A percentile compares a stretch with the other conserved stretches of the same genome.
These are phyloP conservation scores for Petrocephalus zakoni DNA, from an alignment of 2,113 vertebrate genomes.

Conservation along the genomic window DNA sequence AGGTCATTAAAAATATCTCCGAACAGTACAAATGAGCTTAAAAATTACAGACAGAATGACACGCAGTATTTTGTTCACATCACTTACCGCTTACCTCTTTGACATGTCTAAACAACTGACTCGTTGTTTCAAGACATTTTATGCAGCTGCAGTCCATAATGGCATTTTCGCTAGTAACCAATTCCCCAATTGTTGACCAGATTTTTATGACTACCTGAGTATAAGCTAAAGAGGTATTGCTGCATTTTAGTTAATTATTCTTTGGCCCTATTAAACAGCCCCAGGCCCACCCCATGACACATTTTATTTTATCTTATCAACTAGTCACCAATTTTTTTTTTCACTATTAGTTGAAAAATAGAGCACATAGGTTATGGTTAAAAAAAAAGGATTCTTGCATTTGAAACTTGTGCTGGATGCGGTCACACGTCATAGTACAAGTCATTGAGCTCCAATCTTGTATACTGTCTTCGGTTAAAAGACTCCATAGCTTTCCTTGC, in stretches of 20 bases:
- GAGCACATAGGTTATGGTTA: background rate
- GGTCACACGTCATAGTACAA: constrained; percentile 64
- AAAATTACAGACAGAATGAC: constrained; percentile 1
- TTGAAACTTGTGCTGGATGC: background rate
- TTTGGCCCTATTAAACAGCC: constrained; percentile 20
- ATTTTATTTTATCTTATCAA: constrained; percentile 3
- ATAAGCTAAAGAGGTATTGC: constrained; percentile 53
- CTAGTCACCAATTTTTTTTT: background rate
- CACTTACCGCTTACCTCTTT: background rate
- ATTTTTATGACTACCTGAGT: constrained; percentile 60
- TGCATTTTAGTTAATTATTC: constrained; percentile 34
- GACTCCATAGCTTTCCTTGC: constrained; percentile 66
- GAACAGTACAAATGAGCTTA: background rate
- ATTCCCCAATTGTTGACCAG: background rate
- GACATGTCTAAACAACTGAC: background rate
- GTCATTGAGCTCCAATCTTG: constrained; percentile 67
- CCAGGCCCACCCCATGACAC: background rate
- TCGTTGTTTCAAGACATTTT: background rate
- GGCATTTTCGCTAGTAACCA: background rate
- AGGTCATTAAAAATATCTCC: background rate
- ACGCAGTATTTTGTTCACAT: background rate
- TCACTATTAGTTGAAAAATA: background rate
- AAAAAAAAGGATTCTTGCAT: constrained; percentile 2
- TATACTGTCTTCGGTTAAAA: constrained; percentile 67
- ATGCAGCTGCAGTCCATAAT: background rate